Base-by-base conservation (phyloP, 2,797 vertebrate genomes). In the Pangasius macronema region DNA sequence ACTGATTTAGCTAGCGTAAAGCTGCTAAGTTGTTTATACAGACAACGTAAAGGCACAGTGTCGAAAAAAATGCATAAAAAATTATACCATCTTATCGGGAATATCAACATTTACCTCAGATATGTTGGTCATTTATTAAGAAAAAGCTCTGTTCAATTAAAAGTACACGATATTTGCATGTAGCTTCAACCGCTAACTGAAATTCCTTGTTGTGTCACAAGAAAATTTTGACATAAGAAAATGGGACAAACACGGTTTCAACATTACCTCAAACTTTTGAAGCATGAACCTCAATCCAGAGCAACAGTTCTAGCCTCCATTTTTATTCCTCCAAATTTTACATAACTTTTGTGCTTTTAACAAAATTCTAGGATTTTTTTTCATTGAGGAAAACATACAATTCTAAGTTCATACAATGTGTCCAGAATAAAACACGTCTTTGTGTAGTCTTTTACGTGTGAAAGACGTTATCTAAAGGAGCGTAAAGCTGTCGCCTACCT, bases 41-140 rank as follows among this genome's bases (percentile, higher is more conserved):
- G 30, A 5, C 65, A 18, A 36, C 2, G 14, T 16, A 27, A 27
- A 51, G 14, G 27, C 27, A 76, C 49, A 9, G 11, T 30, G 46
- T 53, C 27, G 3, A 42, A 36, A 36, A 36, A 36, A 36, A 36
- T 36, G 36, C 2, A 36, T 36, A 36, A 36, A 9, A 51, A 76
- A 30, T n/a, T 7, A 76, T 0, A 30, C 9, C 0, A 18, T 76
- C 46, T 2, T 1, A 18, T 9, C 6, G 1, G 14, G 46, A 76
- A 76, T 16, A 7, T 51, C 73, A 53, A 76, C 73, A 53, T 76
- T 76, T 76, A 76, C 46, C 73, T 30, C 73, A 53, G 73, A 51
- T 8, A 18, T 51, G 73, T 76, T 8, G 27, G 14, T 51, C 51
- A 76, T 30, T 53, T 3, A 75, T 51, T 2, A n/a, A 75, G 5